phyloP scores from a whole-genome alignment of 2,113 vertebrate species.

The Xiphophorus maculatus region DNA sequence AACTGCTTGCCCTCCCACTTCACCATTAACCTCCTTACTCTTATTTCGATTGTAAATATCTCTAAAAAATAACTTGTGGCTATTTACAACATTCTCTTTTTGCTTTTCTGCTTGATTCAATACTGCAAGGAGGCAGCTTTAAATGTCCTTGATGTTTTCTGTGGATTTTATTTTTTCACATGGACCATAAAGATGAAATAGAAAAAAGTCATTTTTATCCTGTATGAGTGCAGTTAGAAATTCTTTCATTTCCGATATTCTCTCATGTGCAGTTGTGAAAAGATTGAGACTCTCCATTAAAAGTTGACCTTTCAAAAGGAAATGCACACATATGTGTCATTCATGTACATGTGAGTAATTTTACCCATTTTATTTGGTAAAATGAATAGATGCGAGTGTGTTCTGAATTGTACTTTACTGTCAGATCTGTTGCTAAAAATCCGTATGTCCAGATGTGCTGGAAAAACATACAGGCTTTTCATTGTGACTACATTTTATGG shows the following conservation, averaged over 20 bases:
- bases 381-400: no score
- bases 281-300: no score
- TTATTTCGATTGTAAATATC: constrained; percentile 9
- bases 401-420: no score
- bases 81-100: neutral
- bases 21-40: constrained; percentile 46
- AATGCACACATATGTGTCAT: no score
- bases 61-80: constrained; percentile 12
- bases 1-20: constrained; percentile 12
- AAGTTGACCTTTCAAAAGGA: no score
- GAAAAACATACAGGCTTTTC: neutral
- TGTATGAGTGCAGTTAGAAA: no score
- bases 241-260: no score
- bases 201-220: no score
- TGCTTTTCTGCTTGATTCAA: constrained; percentile 2
- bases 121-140: neutral
- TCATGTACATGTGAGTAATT: no score
- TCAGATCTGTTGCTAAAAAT: neutral
- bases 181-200: no score
- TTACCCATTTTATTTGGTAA: no score
- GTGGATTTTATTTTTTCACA: neutral
- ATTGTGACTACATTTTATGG: constrained; percentile 1
- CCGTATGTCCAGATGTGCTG: neutral
- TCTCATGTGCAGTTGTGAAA: no score
- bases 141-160: neutral